Evolutionary conservation across 35 echinoderm and acorn worm species (phyloP).

Genomic region (Eucidaris tribuloides): DNA sequence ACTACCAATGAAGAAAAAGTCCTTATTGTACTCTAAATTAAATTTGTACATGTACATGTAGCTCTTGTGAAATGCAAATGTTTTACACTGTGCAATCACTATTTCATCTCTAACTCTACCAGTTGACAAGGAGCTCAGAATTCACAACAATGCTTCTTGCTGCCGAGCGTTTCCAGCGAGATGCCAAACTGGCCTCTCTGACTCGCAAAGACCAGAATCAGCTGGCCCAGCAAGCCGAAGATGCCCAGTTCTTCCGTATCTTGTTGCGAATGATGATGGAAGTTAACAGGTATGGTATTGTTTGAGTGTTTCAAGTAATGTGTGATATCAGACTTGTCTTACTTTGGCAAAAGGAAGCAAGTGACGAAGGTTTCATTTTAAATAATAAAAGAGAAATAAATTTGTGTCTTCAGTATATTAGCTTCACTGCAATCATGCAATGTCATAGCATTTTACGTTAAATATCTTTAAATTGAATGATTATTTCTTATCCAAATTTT

Average conservation of each 20-base stretch:
- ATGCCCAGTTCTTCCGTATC: slow-evolving; percentile 81
- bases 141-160: slow-evolving; percentile 52
- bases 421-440: neutral
- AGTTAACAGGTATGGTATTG: slow-evolving; percentile 48
- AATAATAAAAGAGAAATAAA: neutral
- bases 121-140: slow-evolving; percentile 41
- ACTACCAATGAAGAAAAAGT: neutral
- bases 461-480: neutral
- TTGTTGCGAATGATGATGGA: slow-evolving; percentile 70
- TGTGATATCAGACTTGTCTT: neutral
- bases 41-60: neutral
- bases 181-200: slow-evolving; percentile 59
- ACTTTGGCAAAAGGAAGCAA: neutral
- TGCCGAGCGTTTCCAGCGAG: slow-evolving; percentile 64
- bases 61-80: neutral
- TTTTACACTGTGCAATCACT: neutral
- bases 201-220: slow-evolving; percentile 67
- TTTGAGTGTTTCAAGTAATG: neutral
- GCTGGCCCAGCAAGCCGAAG: slow-evolving; percentile 62
- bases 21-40: neutral
- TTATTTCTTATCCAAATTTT: no score
- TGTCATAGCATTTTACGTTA: neutral
- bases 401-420: neutral
- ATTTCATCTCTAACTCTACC: no score
- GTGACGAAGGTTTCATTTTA: neutral